phyloP scores from a whole-genome alignment of 2,888 invertebrate genomes.

The Cerceris ruficornis region DNA sequence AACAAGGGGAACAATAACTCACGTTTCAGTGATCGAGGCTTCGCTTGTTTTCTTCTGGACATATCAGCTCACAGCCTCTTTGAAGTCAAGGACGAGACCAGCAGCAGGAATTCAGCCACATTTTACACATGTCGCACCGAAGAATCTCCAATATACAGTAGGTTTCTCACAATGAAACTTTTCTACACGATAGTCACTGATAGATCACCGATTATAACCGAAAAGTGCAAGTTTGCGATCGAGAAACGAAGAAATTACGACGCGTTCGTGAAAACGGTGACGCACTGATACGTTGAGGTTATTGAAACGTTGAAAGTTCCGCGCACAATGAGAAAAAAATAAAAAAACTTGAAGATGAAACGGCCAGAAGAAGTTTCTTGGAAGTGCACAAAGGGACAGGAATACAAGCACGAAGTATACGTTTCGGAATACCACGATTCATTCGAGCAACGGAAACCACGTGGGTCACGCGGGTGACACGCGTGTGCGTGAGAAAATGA shows the following conservation, averaged over 20 bases:
- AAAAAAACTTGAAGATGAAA: too few species aligned
- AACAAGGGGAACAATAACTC: slow-evolving; percentile 67
- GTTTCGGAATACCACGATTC: neutral
- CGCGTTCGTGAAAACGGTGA: too few species aligned
- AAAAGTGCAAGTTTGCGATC: too few species aligned
- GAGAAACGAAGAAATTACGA: too few species aligned
- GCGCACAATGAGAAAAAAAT: too few species aligned
- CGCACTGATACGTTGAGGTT: too few species aligned
- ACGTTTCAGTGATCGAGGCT: slow-evolving; percentile 82
- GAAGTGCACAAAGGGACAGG: neutral
- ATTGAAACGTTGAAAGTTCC: too few species aligned
- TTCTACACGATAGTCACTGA: too few species aligned
- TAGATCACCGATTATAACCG: too few species aligned
- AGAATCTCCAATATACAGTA: too few species aligned
- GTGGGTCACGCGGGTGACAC: slow-evolving; percentile 14
- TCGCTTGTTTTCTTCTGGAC: slow-evolving; percentile 83
- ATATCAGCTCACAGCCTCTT: slow-evolving; percentile 70
- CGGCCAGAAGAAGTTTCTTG: neutral
- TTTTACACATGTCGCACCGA: slow-evolving; percentile 26
- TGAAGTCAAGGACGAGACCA: slow-evolving; percentile 13
- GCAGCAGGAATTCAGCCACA: slow-evolving; percentile 39
- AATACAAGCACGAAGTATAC: neutral
- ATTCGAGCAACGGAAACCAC: slow-evolving; percentile 35
- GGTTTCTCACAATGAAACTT: too few species aligned
- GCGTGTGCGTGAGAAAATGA: slow-evolving; percentile 2